Percentiles rank a stretch among this genome's conserved stretches.
Evolutionary conservation across 1,140 invertebrate species (phyloP).

Genomic region (Drosophila ercepeae): DNA sequence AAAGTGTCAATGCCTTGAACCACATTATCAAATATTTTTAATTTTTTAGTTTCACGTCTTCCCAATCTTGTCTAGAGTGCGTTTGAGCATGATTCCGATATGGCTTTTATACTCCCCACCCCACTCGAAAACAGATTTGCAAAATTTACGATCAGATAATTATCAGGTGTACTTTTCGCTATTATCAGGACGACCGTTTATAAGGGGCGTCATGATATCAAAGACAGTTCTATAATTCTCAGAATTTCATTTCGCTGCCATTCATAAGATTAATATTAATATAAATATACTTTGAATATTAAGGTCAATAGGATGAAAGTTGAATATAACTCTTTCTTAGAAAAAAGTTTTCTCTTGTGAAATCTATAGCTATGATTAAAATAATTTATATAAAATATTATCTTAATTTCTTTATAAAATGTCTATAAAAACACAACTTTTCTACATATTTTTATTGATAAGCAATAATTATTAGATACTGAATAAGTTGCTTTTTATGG

Average conservation of each 20-base stretch:
- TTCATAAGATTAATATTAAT: not conserved
- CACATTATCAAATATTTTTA: slow-evolving; percentile 6
- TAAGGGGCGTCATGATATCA: no score
- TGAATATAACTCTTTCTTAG: no score
- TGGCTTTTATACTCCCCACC: slow-evolving; percentile 17
- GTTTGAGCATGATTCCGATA: not conserved
- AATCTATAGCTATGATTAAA: no score
- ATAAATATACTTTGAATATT: not conserved
- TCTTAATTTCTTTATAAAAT: no score
- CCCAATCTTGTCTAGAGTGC: not conserved
- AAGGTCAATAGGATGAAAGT: not conserved
- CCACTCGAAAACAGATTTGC: not conserved
- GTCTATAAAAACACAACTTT: no score
- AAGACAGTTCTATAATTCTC: not conserved
- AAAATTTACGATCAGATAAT: slow-evolving; percentile 6
- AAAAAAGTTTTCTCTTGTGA: no score
- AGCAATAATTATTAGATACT: no score
- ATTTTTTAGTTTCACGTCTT: not conserved
- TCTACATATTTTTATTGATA: no score
- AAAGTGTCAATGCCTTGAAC: slow-evolving; percentile 5
- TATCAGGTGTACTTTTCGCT: not conserved
- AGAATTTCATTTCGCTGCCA: not conserved
- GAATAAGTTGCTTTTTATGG: no score
- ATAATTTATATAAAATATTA: no score
- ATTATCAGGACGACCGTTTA: slow-evolving; percentile 1